A percentile compares a stretch with the other conserved stretches of the same genome.
These are phyloP conservation scores for Anguilla marmorata DNA, from an alignment of 2,797 vertebrate species.

Conservation along the genomic window DNA sequence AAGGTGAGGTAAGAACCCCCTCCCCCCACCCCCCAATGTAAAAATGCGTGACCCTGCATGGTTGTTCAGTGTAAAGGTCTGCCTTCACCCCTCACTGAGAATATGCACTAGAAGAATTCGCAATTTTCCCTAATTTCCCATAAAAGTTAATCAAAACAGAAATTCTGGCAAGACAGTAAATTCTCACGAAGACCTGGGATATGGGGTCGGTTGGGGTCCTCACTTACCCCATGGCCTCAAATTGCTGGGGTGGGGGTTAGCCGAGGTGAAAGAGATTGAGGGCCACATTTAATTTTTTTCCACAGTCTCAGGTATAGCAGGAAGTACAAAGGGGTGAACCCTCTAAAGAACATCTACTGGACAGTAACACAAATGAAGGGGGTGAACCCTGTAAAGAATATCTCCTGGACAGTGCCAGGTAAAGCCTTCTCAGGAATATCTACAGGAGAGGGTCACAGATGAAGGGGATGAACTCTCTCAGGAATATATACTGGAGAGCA, in stretches of 20 bases:
- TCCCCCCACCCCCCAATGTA: too few relatives aligned
- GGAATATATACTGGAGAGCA: not conserved
- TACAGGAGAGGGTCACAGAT: not conserved
- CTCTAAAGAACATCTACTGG: too few relatives aligned
- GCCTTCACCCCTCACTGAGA: constrained; percentile 5
- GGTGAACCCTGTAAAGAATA: too few relatives aligned
- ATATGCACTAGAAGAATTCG: not conserved
- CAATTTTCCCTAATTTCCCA: constrained; percentile 32
- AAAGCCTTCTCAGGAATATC: not conserved
- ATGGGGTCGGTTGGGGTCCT: not conserved
- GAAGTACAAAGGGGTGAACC: not conserved
- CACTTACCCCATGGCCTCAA: not conserved
- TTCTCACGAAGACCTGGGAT: constrained; percentile 22
- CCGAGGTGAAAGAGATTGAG: not conserved
- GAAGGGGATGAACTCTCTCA: not conserved
- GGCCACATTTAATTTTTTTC: not conserved
- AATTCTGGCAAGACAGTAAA: constrained; percentile 36
- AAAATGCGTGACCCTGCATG: not conserved
- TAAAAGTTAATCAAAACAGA: constrained; percentile 50
- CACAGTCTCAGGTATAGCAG: not conserved
- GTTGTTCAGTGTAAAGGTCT: not conserved
- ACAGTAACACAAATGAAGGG: too few relatives aligned
- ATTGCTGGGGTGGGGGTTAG: not conserved
- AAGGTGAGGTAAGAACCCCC: not conserved
- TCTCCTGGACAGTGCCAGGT: not conserved